Evolutionary conservation across 1,140 invertebrate genomes (phyloP).

Genomic region (Drosophila oshimai): DNA sequence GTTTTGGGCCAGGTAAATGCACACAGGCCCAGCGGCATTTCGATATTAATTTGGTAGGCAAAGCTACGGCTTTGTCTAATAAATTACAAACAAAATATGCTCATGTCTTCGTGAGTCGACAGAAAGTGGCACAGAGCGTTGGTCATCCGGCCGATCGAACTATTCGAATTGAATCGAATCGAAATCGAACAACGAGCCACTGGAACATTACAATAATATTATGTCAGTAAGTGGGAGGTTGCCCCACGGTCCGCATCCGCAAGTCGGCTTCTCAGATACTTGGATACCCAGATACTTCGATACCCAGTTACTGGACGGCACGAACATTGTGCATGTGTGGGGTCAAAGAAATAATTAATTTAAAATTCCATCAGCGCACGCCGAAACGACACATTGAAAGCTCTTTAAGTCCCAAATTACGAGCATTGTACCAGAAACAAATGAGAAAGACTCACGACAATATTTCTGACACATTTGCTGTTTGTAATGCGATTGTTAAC

Average conservation of each 20-base stretch:
- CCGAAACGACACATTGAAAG: slow-evolving; percentile 79
- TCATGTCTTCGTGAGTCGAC: slow-evolving; percentile 74
- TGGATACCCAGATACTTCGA: not conserved
- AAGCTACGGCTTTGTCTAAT: slow-evolving; percentile 61
- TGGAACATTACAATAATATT: slow-evolving; percentile 76
- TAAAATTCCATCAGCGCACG: slow-evolving; percentile 74
- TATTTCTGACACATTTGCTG: slow-evolving; percentile 77
- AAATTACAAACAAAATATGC: slow-evolving; percentile 80
- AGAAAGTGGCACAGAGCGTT: slow-evolving; percentile 68
- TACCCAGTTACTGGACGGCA: slow-evolving; percentile 31
- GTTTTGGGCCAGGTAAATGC: not conserved
- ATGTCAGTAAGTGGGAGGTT: slow-evolving; percentile 71
- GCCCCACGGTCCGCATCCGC: no score
- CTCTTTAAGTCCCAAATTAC: slow-evolving; percentile 81
- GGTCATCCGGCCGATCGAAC: slow-evolving; percentile 19
- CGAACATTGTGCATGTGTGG: slow-evolving; percentile 59
- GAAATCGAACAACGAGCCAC: slow-evolving; percentile 32
- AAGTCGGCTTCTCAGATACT: slow-evolving; percentile 33
- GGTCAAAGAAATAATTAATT: slow-evolving; percentile 82
- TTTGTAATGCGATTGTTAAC: slow-evolving; percentile 74
- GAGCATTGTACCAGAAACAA: slow-evolving; percentile 77
- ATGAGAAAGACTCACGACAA: slow-evolving; percentile 72
- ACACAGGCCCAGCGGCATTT: slow-evolving; percentile 1
- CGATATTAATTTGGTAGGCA: slow-evolving; percentile 72
- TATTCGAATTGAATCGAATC: slow-evolving; percentile 26